Evolutionary conservation across 2,113 vertebrate species (phyloP).

Genomic region (Helogale parvula): DNA sequence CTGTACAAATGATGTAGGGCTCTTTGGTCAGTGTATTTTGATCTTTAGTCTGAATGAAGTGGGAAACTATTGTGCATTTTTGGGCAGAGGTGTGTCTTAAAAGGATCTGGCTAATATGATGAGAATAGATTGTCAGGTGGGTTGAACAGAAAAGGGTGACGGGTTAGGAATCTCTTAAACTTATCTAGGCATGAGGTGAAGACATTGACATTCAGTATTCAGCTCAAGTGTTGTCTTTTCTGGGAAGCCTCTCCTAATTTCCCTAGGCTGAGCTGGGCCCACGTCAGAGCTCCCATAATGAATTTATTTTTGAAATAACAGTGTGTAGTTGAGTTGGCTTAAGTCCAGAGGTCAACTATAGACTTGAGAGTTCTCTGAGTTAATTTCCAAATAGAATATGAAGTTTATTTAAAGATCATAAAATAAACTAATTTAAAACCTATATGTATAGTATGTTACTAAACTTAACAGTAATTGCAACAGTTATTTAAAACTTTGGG

Average conservation of each 20-base stretch:
- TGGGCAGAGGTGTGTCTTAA: not conserved
- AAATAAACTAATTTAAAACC: not conserved
- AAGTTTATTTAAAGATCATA: not conserved
- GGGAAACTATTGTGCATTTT: not conserved
- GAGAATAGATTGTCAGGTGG: not conserved
- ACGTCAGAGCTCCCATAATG: not conserved
- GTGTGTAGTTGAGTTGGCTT: not conserved
- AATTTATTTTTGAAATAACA: not conserved
- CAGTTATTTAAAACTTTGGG: not conserved
- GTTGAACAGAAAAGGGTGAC: not conserved
- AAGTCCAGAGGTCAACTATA: not conserved
- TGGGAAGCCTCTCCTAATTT: not conserved
- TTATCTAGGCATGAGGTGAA: not conserved
- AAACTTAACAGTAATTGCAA: not conserved
- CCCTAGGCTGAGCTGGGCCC: fast-evolving
- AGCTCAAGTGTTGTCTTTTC: not conserved
- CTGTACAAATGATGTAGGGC: not conserved
- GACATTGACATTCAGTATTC: not conserved
- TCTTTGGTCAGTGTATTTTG: not conserved
- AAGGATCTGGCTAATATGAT: not conserved
- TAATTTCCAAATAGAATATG: not conserved
- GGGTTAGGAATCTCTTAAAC: not conserved
- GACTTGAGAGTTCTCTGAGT: not conserved
- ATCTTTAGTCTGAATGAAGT: not conserved
- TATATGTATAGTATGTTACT: not conserved